These are phyloP conservation scores for Penaeus vannamei DNA, from an alignment of 1,140 invertebrate species.

Conservation along the genomic window DNA sequence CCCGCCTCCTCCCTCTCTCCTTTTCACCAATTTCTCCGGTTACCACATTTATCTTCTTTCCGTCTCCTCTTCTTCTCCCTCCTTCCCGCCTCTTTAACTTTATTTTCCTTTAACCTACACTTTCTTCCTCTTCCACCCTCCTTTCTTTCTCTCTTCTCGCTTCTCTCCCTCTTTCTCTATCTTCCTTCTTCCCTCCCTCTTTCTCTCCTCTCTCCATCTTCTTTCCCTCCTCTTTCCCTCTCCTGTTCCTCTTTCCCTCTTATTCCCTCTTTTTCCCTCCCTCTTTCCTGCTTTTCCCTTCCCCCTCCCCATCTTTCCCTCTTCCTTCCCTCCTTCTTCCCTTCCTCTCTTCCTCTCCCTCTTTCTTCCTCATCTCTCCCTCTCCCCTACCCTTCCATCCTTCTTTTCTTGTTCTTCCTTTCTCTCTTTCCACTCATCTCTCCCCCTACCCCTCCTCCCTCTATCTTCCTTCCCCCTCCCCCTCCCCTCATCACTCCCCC, in stretches of 20 bases:
- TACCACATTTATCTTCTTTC: too few relatives aligned
- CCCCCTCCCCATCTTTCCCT: not conserved
- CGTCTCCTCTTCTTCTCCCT: not conserved
- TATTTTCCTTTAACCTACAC: not conserved
- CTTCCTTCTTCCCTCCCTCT: not conserved
- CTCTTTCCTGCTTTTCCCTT: not conserved
- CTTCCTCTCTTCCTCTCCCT: not conserved
- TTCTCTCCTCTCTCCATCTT: not conserved
- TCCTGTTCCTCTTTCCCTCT: not conserved
- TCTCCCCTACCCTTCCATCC: not conserved
- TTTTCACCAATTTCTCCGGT: not conserved
- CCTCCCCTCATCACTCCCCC: not conserved
- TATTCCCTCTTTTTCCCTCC: not conserved
- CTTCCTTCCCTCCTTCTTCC: constrained; percentile 6
- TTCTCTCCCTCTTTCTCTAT: not conserved
- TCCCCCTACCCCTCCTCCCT: not conserved
- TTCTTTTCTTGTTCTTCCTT: too few relatives aligned
- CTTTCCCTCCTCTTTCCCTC: not conserved
- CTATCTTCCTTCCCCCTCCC: not conserved
- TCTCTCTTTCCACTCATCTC: too few relatives aligned
- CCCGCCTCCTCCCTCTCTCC: not conserved
- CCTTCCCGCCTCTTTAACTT: not conserved
- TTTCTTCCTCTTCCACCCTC: not conserved
- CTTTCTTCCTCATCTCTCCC: too few relatives aligned
- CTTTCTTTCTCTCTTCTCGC: not conserved